These are phyloP conservation scores for Sarotherodon lohbergeri DNA, from an alignment of 2,113 vertebrate species.

Conservation along the genomic window DNA sequence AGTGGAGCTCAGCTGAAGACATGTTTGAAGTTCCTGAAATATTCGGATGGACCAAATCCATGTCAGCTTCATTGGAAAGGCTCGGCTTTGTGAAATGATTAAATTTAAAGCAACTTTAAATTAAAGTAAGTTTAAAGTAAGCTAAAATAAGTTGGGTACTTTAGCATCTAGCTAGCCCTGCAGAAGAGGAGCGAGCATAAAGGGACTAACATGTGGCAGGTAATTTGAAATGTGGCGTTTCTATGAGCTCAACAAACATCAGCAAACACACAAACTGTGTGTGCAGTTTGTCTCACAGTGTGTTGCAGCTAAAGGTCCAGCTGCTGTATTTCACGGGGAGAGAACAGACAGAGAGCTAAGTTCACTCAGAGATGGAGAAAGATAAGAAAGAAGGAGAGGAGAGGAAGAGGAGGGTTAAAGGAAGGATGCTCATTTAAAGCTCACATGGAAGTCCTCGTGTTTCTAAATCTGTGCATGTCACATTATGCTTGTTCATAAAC, in stretches of 20 bases:
- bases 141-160: not conserved
- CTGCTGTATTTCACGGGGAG: not conserved
- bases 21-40: not conserved
- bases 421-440: not conserved
- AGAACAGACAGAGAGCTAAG: not conserved
- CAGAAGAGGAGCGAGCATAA: not conserved
- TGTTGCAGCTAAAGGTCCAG: not conserved
- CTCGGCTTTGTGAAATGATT: not conserved
- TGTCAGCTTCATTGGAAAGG: rapidly evolving
- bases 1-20: not conserved
- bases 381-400: not conserved
- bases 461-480: not conserved
- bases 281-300: not conserved
- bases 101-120: too few relatives aligned
- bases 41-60: rapidly evolving
- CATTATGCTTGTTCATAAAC: not conserved
- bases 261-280: not conserved
- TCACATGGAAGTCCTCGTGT: not conserved
- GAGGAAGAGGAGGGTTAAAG: not conserved
- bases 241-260: not conserved
- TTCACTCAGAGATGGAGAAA: not conserved
- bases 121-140: too few relatives aligned
- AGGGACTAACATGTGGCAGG: rapidly evolving
- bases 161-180: not conserved
- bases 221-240: not conserved